Evolutionary conservation across 1,140 invertebrate genomes (phyloP).

Genomic region (Copidosoma floridanum): DNA sequence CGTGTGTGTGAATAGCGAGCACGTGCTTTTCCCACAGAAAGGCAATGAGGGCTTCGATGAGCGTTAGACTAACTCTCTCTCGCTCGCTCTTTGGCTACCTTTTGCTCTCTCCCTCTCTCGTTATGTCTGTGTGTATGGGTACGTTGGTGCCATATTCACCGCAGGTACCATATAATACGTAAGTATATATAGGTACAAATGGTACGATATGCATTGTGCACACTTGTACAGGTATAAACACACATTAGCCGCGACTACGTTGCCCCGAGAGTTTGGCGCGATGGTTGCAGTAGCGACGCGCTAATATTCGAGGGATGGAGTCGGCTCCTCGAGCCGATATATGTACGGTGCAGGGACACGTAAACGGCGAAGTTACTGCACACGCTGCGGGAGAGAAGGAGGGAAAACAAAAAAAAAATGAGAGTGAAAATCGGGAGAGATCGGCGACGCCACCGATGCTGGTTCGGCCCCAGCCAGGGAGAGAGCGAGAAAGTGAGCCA

Average conservation of each 20-base stretch:
- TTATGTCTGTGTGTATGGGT: not conserved
- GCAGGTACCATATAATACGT: not conserved
- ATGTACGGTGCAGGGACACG: no score
- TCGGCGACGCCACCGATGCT: not conserved
- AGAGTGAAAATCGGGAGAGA: constrained; percentile 27
- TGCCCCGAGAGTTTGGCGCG: no score
- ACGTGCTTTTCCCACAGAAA: constrained; percentile 56
- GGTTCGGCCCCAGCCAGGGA: constrained; percentile 10
- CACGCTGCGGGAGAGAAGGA: not conserved
- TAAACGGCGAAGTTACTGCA: no score
- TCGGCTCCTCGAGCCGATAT: no score
- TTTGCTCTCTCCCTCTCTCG: not conserved
- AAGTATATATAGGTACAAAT: not conserved
- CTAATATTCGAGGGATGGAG: constrained; percentile 4
- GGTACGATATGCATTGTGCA: not conserved
- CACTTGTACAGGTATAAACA: not conserved
- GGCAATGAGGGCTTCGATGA: constrained; percentile 40
- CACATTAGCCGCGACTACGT: not conserved
- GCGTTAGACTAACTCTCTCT: no score
- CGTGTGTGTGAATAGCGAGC: constrained; percentile 52
- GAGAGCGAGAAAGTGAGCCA: constrained; percentile 12
- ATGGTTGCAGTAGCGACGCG: no score
- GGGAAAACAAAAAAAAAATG: constrained; percentile 22
- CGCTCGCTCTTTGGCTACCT: not conserved
- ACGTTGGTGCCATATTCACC: not conserved